Base-by-base conservation (phyloP, 1,140 invertebrate genomes). In the Brachionus rotundiformis region DNA sequence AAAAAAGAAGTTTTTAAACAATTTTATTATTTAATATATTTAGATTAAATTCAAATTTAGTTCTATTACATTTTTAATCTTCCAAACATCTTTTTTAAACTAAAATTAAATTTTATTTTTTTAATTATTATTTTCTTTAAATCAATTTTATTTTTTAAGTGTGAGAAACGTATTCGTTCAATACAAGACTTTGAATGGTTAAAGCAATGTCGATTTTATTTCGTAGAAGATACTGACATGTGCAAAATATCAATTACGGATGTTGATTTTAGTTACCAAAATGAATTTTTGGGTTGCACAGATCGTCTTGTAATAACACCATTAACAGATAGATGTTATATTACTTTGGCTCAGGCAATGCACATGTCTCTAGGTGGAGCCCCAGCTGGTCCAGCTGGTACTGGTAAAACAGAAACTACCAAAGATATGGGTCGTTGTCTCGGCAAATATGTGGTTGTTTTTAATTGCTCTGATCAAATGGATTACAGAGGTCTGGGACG, bases 381-480 rank as follows among this genome's bases (percentile, higher is more conserved):
- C 6, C 95, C 95, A 0, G 95, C 95, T 84, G 96, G 95, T 1
- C 95, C 95, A 11, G 95, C 95, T 7, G 95, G 95, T 19, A 98
- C 95, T 1, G 95, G 95, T 1, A 98, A 98, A 89, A 98, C 96
- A 0, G 96, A 98, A 89, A 98, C 95, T 0, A 94, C 95, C 0
- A 98, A 98, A 89, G 96, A 98, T 85, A 98, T 98, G 95, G 95
- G 95, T 3, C 95, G 98, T 88, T 97, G 95, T 23, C 89, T 98
- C 5, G 96, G 94, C 11, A 98, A 98, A 89, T 98, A 97, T 86
- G 95, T 98, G 1, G 95, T 98, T 0, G 95, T 98, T 0, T 98
- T 98, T 88, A 98, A 98, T 89, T 98, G 96, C 85, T 98, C 95
- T 1, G 96, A 98, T 90, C 95, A 98, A 90, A 98, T 98, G 95